Evolutionary conservation across 2,113 vertebrate species (phyloP).

Genomic region (Trichechus manatus): DNA sequence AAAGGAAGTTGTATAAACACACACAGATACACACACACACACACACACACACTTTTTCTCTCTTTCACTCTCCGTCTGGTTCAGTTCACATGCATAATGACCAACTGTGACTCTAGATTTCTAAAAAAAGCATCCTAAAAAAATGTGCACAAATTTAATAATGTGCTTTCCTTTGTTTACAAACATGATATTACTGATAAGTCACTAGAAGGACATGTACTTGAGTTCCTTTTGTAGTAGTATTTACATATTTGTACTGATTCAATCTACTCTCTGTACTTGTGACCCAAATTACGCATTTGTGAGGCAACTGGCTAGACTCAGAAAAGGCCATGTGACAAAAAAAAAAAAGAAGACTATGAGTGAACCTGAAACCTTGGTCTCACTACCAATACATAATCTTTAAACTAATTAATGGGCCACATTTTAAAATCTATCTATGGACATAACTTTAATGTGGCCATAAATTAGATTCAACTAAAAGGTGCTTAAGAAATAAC

Average conservation of each 20-base stretch:
- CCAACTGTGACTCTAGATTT: neutral
- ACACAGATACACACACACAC: neutral
- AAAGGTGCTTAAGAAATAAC: constrained; percentile 32
- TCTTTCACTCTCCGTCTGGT: neutral
- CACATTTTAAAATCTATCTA: neutral
- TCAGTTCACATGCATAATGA: constrained; percentile 39
- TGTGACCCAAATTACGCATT: neutral
- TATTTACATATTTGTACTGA: neutral
- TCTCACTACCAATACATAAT: neutral
- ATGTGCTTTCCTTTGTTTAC: constrained; percentile 8
- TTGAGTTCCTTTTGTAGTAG: neutral
- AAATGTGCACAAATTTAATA: neutral
- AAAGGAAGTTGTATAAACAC: constrained; percentile 11
- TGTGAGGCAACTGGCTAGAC: neutral
- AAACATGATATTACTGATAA: constrained; percentile 17
- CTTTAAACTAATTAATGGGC: neutral
- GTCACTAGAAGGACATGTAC: neutral
- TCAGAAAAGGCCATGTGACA: neutral
- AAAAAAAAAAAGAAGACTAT: neutral
- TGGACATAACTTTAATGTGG: neutral
- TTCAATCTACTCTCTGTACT: neutral
- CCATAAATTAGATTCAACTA: neutral
- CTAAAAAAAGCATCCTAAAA: constrained; percentile 47
- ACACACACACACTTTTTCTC: no score
- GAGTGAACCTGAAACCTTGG: neutral